phyloP scores from a whole-genome alignment of 2,888 invertebrate genomes.

The Cremastinae sp. region DNA sequence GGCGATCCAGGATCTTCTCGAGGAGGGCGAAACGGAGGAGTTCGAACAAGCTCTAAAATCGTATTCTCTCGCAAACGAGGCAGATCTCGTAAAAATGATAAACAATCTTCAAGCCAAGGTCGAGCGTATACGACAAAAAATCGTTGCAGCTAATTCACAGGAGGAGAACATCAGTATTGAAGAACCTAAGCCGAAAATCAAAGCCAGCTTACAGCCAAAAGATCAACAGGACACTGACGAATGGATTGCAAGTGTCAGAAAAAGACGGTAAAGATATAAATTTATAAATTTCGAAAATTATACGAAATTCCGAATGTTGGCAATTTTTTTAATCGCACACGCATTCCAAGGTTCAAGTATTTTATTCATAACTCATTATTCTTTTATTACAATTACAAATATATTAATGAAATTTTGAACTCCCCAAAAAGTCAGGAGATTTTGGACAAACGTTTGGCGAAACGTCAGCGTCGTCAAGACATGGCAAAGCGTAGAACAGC shows the following conservation, averaged over 20 bases:
- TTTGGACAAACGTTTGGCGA: slow-evolving; percentile 85
- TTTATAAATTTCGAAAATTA: slow-evolving; percentile 20
- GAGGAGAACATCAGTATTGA: slow-evolving; percentile 84
- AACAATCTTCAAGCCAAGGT: slow-evolving; percentile 86
- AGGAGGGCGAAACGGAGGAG: slow-evolving; percentile 88
- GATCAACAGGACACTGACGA: slow-evolving; percentile 82
- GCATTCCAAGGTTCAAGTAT: background rate
- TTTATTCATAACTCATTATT: background rate
- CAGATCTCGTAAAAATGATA: slow-evolving; percentile 90
- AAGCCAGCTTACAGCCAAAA: slow-evolving; percentile 79
- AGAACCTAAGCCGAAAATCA: slow-evolving; percentile 81
- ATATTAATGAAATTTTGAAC: background rate
- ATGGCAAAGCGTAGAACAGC: slow-evolving; percentile 94
- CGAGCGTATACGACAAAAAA: slow-evolving; percentile 89
- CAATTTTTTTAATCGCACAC: background rate
- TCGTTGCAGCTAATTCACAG: slow-evolving; percentile 85
- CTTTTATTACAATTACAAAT: too few relatives aligned
- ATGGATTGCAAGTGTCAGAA: slow-evolving; percentile 82
- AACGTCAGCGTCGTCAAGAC: slow-evolving; percentile 91
- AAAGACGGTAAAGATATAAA: slow-evolving; percentile 82
- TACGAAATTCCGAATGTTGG: slow-evolving; percentile 6
- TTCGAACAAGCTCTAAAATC: slow-evolving; percentile 88
- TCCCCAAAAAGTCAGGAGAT: slow-evolving; percentile 85
- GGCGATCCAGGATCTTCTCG: slow-evolving; percentile 88
- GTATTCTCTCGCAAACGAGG: slow-evolving; percentile 87